These are phyloP conservation scores for Nomada fabriciana DNA, from an alignment of 2,888 invertebrate species.

Conservation along the genomic window DNA sequence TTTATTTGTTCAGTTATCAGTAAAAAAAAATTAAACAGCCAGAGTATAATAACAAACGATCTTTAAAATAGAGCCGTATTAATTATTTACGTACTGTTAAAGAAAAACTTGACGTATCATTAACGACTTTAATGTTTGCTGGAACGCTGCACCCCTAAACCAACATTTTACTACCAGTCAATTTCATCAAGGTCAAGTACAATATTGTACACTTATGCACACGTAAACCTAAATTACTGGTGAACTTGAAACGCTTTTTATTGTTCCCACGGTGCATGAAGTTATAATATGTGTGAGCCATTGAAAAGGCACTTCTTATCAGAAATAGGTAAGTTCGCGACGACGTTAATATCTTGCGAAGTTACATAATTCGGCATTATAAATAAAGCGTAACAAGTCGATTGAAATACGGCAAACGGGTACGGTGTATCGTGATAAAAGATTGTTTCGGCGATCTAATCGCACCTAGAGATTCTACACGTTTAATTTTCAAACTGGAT, in stretches of 20 bases:
- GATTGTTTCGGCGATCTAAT: slow-evolving; percentile 8
- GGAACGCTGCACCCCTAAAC: neutral
- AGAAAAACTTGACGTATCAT: neutral
- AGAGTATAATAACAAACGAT: no score
- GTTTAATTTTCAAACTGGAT: slow-evolving; percentile 74
- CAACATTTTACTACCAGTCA: neutral
- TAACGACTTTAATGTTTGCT: no score
- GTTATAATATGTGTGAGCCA: neutral
- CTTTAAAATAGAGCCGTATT: no score
- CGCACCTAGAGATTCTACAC: slow-evolving; percentile 49
- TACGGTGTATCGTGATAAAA: slow-evolving; percentile 13
- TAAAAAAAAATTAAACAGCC: no score
- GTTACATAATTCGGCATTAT: slow-evolving; percentile 9
- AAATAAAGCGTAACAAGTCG: neutral
- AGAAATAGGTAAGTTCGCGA: slow-evolving; percentile 1
- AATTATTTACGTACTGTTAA: no score
- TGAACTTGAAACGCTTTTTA: slow-evolving; percentile 25
- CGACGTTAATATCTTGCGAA: neutral
- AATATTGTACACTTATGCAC: neutral
- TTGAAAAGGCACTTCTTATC: neutral
- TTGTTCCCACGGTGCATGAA: slow-evolving; percentile 21
- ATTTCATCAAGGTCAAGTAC: slow-evolving; percentile 21
- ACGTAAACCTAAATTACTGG: slow-evolving; percentile 8
- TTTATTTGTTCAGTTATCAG: no score
- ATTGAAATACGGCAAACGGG: neutral